Conservation (phyloP, 2,113 vertebrate species). For the Pimephales promelas region DNA sequence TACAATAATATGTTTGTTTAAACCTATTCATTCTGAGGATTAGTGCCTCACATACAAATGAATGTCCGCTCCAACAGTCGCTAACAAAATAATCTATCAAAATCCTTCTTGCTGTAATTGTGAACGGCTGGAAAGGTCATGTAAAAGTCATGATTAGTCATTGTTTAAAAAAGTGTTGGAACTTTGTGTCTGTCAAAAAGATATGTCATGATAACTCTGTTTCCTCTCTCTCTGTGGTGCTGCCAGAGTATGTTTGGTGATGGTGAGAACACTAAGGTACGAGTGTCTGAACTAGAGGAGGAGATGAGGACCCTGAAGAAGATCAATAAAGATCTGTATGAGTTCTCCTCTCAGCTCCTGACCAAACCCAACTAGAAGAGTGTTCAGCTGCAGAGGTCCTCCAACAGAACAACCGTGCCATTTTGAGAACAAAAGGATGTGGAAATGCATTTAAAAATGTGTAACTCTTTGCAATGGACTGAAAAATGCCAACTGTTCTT, state of each 20-base stretch:
- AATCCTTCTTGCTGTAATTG: not conserved
- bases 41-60: not conserved
- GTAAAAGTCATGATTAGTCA: not conserved
- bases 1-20: not conserved
- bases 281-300: conserved; percentile 88
- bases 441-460: not conserved
- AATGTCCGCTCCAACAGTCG: not conserved
- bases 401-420: not conserved
- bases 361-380: conserved; percentile 78
- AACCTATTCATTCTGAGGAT: not conserved
- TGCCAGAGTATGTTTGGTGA: conserved; percentile 84
- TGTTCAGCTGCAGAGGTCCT: not conserved
- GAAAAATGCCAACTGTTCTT: not conserved
- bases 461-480: not conserved
- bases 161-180: not conserved
- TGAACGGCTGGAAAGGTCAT: not conserved
- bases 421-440: not conserved
- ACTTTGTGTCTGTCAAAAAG: conserved; percentile 4
- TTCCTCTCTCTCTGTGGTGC: not conserved
- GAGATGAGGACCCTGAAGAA: conserved; percentile 90
- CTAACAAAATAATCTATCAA: not conserved
- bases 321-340: conserved; percentile 93
- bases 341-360: conserved; percentile 90
- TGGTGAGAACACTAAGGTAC: conserved; percentile 87
- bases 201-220: not conserved